Conservation (phyloP, 2,113 vertebrate species). For the Pontoporia blainvillei region DNA sequence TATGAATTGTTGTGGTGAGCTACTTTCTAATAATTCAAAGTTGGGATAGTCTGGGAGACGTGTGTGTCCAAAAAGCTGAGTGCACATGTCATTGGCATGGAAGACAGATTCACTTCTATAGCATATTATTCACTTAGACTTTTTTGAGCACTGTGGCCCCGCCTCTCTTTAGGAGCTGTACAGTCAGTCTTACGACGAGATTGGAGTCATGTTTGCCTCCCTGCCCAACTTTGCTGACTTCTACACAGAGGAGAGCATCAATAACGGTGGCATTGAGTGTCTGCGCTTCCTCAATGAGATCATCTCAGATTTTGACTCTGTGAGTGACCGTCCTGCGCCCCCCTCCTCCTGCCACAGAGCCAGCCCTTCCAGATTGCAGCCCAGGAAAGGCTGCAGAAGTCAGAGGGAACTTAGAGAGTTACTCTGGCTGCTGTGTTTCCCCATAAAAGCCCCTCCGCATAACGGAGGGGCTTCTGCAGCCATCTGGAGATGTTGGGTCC, state of each 20-base stretch:
- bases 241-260: conserved; percentile 98
- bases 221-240: conserved; percentile 98
- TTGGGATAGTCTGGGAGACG: neutral
- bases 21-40: neutral
- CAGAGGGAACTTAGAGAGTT: neutral
- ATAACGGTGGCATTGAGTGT: conserved; percentile 96
- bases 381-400: neutral
- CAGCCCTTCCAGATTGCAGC: neutral
- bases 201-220: conserved; percentile 99
- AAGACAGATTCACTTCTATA: fast-evolving
- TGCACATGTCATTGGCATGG: fast-evolving
- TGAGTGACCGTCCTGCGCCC: conserved; percentile 75
- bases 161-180: conserved; percentile 89
- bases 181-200: conserved; percentile 96
- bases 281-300: conserved; percentile 98
- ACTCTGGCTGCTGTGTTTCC: too few species aligned
- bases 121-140: neutral
- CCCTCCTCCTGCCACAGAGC: neutral
- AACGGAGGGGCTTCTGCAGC: neutral
- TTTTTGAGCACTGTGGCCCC: fast-evolving
- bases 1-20: neutral
- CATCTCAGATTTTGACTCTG: conserved; percentile 97
- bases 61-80: neutral
- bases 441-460: neutral
- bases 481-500: neutral